A percentile compares a stretch with the other conserved stretches of the same genome.
Conservation (phyloP, 1,140 invertebrate genomes). For the Leptoteleia sp. region DNA sequence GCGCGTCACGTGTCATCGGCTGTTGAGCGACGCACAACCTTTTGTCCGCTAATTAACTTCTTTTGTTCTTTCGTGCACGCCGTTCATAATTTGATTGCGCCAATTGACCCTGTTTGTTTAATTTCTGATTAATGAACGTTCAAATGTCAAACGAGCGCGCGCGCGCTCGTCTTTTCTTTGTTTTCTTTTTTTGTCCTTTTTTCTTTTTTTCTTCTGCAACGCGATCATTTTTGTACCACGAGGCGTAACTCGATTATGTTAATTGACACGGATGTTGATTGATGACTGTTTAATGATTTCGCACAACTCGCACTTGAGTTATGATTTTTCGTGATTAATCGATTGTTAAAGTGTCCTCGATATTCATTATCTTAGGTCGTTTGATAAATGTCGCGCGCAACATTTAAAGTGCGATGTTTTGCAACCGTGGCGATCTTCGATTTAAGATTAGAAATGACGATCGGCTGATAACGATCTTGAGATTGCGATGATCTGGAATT, state of each 20-base stretch:
- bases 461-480: no score
- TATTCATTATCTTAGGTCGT: conserved; percentile 1
- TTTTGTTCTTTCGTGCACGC: conserved; percentile 48
- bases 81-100: conserved; percentile 54
- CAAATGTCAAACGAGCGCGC: conserved; percentile 40
- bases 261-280: conserved; percentile 49
- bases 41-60: conserved; percentile 66
- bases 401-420: no score
- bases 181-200: not conserved
- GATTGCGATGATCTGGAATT: no score
- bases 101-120: conserved; percentile 57
- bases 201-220: conserved; percentile 20
- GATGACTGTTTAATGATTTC: conserved; percentile 52
- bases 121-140: conserved; percentile 57
- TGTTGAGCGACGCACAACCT: conserved; percentile 34
- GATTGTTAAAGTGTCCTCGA: conserved; percentile 15
- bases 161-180: not conserved
- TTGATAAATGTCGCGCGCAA: no score
- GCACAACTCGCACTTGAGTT: conserved; percentile 23
- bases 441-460: no score
- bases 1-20: conserved; percentile 43
- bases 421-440: no score
- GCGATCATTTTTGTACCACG: no score
- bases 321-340: conserved; percentile 50
- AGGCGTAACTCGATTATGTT: conserved; percentile 47